These are phyloP conservation scores for Nymphalis c-album DNA, from an alignment of 2,888 invertebrate species.

Conservation along the genomic window DNA sequence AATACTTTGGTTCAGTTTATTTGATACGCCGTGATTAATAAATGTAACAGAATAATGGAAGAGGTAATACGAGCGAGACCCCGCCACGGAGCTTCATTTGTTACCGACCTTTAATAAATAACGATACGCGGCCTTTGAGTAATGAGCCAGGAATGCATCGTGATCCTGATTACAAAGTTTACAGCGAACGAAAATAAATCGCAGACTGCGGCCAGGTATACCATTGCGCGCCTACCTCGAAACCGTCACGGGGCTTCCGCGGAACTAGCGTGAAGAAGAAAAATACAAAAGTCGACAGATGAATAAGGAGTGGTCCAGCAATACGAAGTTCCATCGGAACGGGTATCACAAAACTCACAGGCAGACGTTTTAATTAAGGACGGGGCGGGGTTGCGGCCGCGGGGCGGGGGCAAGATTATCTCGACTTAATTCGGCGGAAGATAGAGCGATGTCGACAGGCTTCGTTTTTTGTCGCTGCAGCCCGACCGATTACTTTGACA, in stretches of 20 bases:
- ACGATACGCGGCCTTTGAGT: conserved; percentile 41
- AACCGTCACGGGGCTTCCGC: not conserved
- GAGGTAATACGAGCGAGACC: conserved; percentile 36
- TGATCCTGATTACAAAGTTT: conserved; percentile 44
- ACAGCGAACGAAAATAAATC: conserved; percentile 34
- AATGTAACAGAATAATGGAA: conserved; percentile 41
- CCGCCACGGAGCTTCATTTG: conserved; percentile 41
- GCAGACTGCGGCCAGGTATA: conserved; percentile 13
- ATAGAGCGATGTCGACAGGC: conserved; percentile 37
- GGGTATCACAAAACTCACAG: conserved; percentile 38
- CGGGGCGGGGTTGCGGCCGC: conserved; percentile 39
- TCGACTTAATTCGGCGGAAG: conserved; percentile 50
- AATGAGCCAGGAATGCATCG: conserved; percentile 50
- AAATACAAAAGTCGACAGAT: not conserved
- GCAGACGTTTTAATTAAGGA: conserved; percentile 59
- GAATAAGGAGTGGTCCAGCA: conserved; percentile 17
- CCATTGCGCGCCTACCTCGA: conserved; percentile 16
- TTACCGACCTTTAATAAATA: conserved; percentile 43
- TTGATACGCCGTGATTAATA: conserved; percentile 35
- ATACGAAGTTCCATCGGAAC: not conserved
- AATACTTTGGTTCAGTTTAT: conserved; percentile 19
- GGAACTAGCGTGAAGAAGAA: not conserved
- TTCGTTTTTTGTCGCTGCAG: conserved; percentile 40
- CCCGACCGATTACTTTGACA: conserved; percentile 27
- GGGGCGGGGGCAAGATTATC: conserved; percentile 47